A percentile compares a stretch with the other conserved stretches of the same genome.
These are phyloP conservation scores for Tineola bisselliella DNA, from an alignment of 2,888 invertebrate genomes.

Conservation along the genomic window DNA sequence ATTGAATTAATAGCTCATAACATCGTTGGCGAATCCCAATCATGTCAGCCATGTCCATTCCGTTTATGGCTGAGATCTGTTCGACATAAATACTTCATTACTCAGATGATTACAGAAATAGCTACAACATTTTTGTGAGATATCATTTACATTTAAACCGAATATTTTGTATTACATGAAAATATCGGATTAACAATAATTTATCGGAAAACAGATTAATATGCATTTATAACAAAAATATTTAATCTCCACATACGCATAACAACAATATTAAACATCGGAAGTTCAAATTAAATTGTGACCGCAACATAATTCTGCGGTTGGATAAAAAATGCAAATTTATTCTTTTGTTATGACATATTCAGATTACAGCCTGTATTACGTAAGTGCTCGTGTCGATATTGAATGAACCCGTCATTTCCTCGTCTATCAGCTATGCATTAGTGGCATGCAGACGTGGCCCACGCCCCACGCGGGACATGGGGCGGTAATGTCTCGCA, in stretches of 20 bases:
- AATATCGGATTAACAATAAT: no score
- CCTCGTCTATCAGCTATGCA: slow-evolving; percentile 32
- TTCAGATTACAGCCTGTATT: neutral
- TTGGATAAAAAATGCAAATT: neutral
- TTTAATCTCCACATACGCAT: neutral
- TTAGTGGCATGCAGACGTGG: slow-evolving; percentile 26
- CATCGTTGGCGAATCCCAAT: neutral
- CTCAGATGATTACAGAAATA: neutral
- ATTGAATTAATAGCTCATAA: neutral
- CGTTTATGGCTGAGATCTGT: neutral
- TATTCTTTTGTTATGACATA: slow-evolving; percentile 3
- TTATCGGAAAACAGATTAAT: no score
- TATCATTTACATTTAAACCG: neutral
- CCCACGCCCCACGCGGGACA: slow-evolving; percentile 19
- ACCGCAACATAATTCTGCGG: neutral
- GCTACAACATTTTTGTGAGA: neutral
- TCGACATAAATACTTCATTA: slow-evolving; percentile 1
- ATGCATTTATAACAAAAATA: no score
- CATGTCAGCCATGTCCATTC: neutral
- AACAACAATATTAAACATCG: neutral
- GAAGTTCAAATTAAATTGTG: neutral
- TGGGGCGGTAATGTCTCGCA: neutral
- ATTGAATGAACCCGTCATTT: slow-evolving; percentile 28
- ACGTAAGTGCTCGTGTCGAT: slow-evolving; percentile 28
- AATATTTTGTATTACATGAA: no score